Evolutionary conservation across 2,113 vertebrate genomes (phyloP), one percentile per base, ranked within the genome.

Genomic region (sheep (Ovis aries)): DNA sequence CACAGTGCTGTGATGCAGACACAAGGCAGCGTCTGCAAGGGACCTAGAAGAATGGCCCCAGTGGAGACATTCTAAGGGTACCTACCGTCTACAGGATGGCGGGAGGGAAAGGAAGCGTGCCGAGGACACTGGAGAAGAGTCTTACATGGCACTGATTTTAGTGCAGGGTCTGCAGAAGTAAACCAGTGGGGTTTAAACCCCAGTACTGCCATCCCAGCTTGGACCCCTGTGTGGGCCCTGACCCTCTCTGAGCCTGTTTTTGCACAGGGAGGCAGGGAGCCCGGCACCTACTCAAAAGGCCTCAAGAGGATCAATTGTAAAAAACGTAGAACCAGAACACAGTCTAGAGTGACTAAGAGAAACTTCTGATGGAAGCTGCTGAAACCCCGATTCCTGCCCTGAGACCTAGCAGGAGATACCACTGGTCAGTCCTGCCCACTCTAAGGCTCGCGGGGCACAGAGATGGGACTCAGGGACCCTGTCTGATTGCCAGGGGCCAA

Each of bases 31-130:
- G 1, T 55, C n/a, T 31, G 40, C 31, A 59, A 29, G 43, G 93
- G 29, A 48, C 77, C 87, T 7, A 6, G 45, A 45, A 27, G 3
- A 4, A 2, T 15, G 57, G 57, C 52, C 48, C 55, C 27, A 5
- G 55, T 10, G 62, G 81, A 84, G 50, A 88, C 0, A 5, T 19
- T 40, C 13, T 27, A 5, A 15, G 2, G 2, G 31, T 1, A 11
- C 1, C 25, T 13, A 4, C 17, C 1, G 0, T n/a, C 80, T 53
- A 55, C 16, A 13, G 7, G 21, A 13, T 2, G 13, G 74, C 12
- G 19, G 4, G 0, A 1, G 45, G 74, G 16, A 9, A 87, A 5
- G 27, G 23, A 55, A 27, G 71, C 3, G 12, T 57, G 59, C 15
- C 50, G 52, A 91, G n/a, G 29, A 82, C 8, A 2, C 12, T n/a